phyloP scores from a whole-genome alignment of 1,140 invertebrate species.

The Drosophila sulfurigaster region DNA sequence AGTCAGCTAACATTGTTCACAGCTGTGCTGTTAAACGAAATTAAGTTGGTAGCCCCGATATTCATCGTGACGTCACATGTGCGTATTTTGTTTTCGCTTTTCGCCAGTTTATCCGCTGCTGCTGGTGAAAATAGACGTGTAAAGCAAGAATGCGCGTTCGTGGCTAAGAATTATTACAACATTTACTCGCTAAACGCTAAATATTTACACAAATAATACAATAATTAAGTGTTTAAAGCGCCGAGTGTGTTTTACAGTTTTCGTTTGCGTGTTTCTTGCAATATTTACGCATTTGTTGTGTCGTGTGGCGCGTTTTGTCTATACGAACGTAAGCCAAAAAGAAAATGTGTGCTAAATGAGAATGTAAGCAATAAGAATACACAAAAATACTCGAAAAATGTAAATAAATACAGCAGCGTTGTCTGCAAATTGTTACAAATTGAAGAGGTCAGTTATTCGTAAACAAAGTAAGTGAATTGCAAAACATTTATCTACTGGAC shows the following conservation, averaged over 20 bases:
- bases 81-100: constrained; percentile 45
- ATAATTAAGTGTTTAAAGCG: constrained; percentile 25
- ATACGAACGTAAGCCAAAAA: constrained; percentile 59
- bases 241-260: not conserved
- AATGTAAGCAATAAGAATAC: constrained; percentile 46
- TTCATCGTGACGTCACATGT: constrained; percentile 20
- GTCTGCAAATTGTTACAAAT: constrained; percentile 41
- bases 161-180: constrained; percentile 19
- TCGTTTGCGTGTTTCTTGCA: not conserved
- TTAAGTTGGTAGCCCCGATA: constrained; percentile 18
- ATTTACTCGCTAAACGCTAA: constrained; percentile 37
- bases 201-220: constrained; percentile 23
- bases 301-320: constrained; percentile 27
- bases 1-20: constrained; percentile 27
- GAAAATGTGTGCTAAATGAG: constrained; percentile 58
- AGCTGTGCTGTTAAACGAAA: constrained; percentile 18
- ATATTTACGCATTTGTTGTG: constrained; percentile 5
- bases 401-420: constrained; percentile 65
- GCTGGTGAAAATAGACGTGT: constrained; percentile 41
- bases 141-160: not conserved
- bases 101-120: constrained; percentile 43
- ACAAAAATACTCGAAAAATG: constrained; percentile 43
- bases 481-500: not conserved
- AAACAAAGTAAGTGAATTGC: constrained; percentile 37
- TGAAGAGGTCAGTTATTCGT: not conserved